Percentiles rank a stretch among this genome's conserved stretches.
phyloP scores from a whole-genome alignment of 2,888 invertebrate genomes.

The Ectemnius lituratus region DNA sequence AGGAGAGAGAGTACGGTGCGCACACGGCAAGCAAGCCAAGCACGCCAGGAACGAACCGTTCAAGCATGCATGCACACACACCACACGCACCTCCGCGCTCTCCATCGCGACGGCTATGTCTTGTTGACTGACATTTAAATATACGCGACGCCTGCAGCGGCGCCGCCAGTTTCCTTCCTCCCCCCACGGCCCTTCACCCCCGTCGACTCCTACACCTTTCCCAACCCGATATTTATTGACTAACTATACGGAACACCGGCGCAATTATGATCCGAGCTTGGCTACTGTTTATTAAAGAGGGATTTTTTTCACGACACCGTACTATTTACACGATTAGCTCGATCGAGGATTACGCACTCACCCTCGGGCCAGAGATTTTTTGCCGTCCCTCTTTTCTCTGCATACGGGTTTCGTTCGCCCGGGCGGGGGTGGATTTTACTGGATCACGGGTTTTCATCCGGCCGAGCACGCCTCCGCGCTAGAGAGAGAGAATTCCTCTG shows the following conservation, averaged over 20 bases:
- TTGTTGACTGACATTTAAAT: constrained; percentile 44
- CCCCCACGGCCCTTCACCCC: constrained; percentile 13
- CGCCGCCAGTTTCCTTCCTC: neutral
- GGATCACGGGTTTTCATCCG: too few relatives aligned
- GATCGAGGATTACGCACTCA: neutral
- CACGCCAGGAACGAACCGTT: too few relatives aligned
- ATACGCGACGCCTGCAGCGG: neutral
- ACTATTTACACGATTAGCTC: constrained; percentile 2
- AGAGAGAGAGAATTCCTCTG: constrained; percentile 37
- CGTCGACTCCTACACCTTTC: constrained; percentile 10
- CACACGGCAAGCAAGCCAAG: too few relatives aligned
- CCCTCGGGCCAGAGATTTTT: neutral
- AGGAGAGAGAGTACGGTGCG: too few relatives aligned
- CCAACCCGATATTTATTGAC: constrained; percentile 7
- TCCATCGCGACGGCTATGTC: too few relatives aligned
- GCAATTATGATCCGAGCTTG: neutral
- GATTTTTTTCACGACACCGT: neutral
- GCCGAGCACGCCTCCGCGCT: too few relatives aligned
- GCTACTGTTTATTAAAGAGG: neutral
- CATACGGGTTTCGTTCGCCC: neutral
- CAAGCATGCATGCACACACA: too few relatives aligned
- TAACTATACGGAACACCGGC: constrained; percentile 5
- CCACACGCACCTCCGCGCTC: too few relatives aligned
- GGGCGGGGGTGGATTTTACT: too few relatives aligned
- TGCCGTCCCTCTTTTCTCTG: neutral